Base-by-base conservation (phyloP, 2,113 vertebrate species). In the Scophthalmus maximus region DNA sequence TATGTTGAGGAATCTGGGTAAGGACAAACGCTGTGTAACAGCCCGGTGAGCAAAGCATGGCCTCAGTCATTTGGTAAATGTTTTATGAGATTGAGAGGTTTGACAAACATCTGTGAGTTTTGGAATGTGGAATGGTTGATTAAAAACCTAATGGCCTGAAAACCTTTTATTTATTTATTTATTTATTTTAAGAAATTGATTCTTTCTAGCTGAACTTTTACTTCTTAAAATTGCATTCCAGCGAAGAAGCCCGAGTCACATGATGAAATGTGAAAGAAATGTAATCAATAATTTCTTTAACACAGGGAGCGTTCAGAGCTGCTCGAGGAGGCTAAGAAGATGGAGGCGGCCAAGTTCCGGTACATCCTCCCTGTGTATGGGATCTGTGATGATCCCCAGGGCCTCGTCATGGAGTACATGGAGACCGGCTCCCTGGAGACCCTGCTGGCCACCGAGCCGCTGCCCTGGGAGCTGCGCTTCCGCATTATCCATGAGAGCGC, bases 351-450 rank as follows among this genome's bases (percentile, higher is more conserved):
- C 22, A 99, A 98, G 87, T 99, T 99, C 78, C 94, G 96, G 6
- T 99, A 98, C 70, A 95, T 99, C 38, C 92, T 99, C 36, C 97
- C 97, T 0, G 98, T 99, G 42, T 99, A 99, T 0, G 98, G 98
- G 78, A 98, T 99, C 84, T 98, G 98, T 47, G 95, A 85, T 0
- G 95, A 98, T 53, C 95, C 96, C 0, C 96, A 96, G 34, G 98
- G 98, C 50, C 91, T 99, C 64, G 97, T 98, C 66, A 98, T 98
- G 97, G 98, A 99, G 80, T 98, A 96, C 91, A 99, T 99, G 98
- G 98, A 98, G 90, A 98, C 96, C 0, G 98, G 97, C 15, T 98
- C 98, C 2, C 87, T 99, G 86, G 97, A 99, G 82, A 97, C 94
- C 57, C 94, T 99, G 18, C 88, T 99, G 91, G 96, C 94, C 6